Conservation (phyloP, 1,140 invertebrate genomes). For the Dryas iulia region DNA sequence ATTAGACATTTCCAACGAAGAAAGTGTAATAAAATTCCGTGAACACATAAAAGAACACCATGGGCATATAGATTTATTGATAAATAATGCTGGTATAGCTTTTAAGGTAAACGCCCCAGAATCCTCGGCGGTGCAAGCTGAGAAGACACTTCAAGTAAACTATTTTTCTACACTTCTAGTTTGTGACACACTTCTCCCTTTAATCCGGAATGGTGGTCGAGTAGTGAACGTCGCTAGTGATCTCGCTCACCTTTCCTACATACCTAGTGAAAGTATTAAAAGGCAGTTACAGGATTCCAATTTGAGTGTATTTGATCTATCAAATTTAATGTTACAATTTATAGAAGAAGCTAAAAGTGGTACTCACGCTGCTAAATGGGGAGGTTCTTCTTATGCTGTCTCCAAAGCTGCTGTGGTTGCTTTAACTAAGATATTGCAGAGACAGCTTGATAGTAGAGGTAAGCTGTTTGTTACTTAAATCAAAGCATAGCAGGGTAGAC, state of each 20-base stretch:
- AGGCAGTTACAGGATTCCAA: conserved; percentile 77
- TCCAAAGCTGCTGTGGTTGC: conserved; percentile 88
- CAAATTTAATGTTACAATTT: conserved; percentile 84
- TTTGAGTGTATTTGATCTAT: conserved; percentile 82
- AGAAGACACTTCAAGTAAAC: conserved; percentile 85
- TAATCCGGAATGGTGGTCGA: conserved; percentile 84
- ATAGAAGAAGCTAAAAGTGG: conserved; percentile 77
- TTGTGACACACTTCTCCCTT: conserved; percentile 85
- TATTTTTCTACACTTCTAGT: conserved; percentile 84
- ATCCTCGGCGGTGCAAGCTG: conserved; percentile 85
- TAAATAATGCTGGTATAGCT: conserved; percentile 93
- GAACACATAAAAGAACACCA: conserved; percentile 84
- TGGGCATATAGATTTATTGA: conserved; percentile 88
- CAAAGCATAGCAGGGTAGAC: no score
- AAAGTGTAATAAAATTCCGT: conserved; percentile 77
- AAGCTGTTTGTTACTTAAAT: neutral
- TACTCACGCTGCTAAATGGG: conserved; percentile 78
- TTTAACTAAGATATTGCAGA: conserved; percentile 76
- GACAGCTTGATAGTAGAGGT: conserved; percentile 11
- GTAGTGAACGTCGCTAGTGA: conserved; percentile 89
- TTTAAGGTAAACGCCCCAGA: conserved; percentile 83
- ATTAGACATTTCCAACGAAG: conserved; percentile 83
- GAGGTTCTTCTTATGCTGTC: conserved; percentile 83
- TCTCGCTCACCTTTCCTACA: conserved; percentile 81
- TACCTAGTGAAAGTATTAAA: conserved; percentile 80